These are phyloP conservation scores for Erebia epiphron DNA, from an alignment of 2,888 invertebrate genomes.

Conservation along the genomic window DNA sequence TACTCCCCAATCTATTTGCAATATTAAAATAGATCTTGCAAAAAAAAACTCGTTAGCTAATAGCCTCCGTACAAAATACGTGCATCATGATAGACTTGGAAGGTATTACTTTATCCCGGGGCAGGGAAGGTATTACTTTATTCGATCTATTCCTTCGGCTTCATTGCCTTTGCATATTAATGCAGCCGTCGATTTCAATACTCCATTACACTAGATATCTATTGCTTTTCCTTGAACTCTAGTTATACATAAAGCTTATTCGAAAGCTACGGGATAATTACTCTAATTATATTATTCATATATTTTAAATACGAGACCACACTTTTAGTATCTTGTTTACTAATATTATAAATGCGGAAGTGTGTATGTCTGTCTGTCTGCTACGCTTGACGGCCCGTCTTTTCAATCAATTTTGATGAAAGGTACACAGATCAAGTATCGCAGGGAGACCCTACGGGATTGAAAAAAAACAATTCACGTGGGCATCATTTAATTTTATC, in stretches of 20 bases:
- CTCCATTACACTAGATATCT: conserved; percentile 10
- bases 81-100: conserved; percentile 41
- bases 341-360: too few species aligned
- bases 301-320: background rate
- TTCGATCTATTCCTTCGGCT: conserved; percentile 56
- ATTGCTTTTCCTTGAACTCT: conserved; percentile 13
- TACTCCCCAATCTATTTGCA: conserved; percentile 10
- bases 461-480: too few species aligned
- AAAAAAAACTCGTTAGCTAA: conserved; percentile 33
- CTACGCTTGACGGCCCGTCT: too few species aligned
- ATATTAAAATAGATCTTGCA: conserved; percentile 7
- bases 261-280: background rate
- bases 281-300: background rate
- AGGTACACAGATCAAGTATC: too few species aligned
- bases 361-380: too few species aligned
- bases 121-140: conserved; percentile 46
- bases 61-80: conserved; percentile 3
- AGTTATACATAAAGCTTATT: conserved; percentile 11
- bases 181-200: conserved; percentile 43
- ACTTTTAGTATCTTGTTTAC: too few species aligned
- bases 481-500: too few species aligned
- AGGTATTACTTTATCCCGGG: conserved; percentile 45
- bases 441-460: too few species aligned
- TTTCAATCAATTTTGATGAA: too few species aligned
- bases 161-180: conserved; percentile 68